Evolutionary conservation across 2,888 invertebrate species (phyloP), one percentile per base, ranked within the genome.

Genomic region (Scaptomyza caliginosa): DNA sequence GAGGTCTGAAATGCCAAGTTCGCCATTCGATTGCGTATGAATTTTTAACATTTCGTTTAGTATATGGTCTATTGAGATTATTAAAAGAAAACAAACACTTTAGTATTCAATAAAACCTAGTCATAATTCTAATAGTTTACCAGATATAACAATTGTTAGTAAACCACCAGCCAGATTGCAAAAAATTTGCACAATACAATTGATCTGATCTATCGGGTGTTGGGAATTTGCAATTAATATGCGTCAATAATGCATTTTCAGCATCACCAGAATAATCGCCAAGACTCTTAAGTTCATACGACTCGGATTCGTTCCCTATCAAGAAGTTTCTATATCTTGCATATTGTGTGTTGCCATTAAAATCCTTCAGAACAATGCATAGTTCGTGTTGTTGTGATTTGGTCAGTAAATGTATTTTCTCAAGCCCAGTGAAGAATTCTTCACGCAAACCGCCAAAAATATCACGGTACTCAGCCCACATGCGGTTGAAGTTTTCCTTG

Each of bases 401-500:
- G 6, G 88, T 89, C 11, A 88, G 39, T 0, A 90, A 92, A 87
- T 94, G 92, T 1, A 95, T 90, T 69, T 94, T 93, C 65, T 95
- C 94, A 62, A 94, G 87, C 2, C 95, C 95, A 8, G 95, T 90
- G 93, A 95, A 95, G 86, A 94, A 95, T 85, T 95, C 95, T 0
- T 93, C 93, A 0, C 93, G 93, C n/a, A 94, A 89, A 80, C 95
- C 94, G 0, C 95, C 95, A 78, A 95, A 95, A 4, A 95, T 95
- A 38, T 91, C 84, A 74, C 93, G 93, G 85, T 95, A 95, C 50
- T 94, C 93, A 0, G 92, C 81, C 94, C 94, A 95, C 43, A 91
- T 88, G 67, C 93, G 93, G 77, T 93, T 93, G 84, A 95, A 95
- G 74, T 94, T 93, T 84, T 94, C 93, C 0, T 92, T 91, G 0